Percentiles rank a stretch among this genome's conserved stretches.
phyloP scores from a whole-genome alignment of 2,113 vertebrate species.

The Carettochelys insculpta region DNA sequence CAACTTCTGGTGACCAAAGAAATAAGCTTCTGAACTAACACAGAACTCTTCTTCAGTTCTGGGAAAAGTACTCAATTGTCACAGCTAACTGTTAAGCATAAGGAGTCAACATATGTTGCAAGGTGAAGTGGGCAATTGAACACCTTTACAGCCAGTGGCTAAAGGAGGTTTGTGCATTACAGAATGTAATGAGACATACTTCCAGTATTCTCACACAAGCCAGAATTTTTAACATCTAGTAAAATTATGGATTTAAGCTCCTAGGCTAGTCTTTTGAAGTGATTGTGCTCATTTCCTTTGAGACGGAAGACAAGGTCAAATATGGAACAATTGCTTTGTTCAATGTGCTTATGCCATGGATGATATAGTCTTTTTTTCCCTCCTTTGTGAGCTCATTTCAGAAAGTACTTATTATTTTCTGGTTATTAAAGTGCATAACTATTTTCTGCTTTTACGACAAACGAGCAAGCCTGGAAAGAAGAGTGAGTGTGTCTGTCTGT shows the following conservation, averaged over 20 bases:
- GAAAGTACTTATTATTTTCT: slow-evolving; percentile 17
- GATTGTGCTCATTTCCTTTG: not conserved
- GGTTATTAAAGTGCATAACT: slow-evolving; percentile 54
- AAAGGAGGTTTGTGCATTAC: not conserved
- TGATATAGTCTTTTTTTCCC: not conserved
- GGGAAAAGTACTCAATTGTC: not conserved
- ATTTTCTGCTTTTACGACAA: slow-evolving; percentile 44
- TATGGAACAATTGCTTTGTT: not conserved
- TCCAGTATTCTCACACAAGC: not conserved
- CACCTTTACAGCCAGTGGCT: not conserved
- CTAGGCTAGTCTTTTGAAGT: not conserved
- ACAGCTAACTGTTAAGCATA: not conserved
- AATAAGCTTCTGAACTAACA: not conserved
- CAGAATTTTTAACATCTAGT: not conserved
- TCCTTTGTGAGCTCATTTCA: not conserved
- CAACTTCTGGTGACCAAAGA: not conserved
- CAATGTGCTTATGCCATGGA: not conserved
- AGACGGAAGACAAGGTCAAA: not conserved
- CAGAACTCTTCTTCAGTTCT: not conserved
- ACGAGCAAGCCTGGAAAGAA: not conserved
- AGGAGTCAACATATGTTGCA: not conserved
- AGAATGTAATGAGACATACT: not conserved
- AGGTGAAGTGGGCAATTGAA: not conserved
- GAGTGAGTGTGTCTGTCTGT: slow-evolving; percentile 1
- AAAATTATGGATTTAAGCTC: not conserved